These are phyloP conservation scores for Dascillus cervinus DNA, from an alignment of 2,888 invertebrate genomes.

Conservation along the genomic window DNA sequence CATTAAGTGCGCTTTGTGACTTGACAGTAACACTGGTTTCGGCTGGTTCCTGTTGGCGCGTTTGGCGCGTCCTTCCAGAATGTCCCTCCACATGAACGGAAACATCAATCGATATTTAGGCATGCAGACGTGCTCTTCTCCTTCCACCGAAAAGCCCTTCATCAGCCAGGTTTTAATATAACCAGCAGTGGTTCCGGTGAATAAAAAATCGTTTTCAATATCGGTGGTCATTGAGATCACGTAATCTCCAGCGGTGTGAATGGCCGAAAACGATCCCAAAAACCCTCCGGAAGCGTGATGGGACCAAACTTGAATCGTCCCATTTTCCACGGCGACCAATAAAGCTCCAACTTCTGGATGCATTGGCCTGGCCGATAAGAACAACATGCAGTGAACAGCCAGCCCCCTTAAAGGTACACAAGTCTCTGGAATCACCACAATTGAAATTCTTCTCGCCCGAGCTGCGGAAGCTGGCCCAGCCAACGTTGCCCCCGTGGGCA, in stretches of 20 bases:
- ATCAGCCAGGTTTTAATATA: slow-evolving; percentile 77
- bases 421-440: slow-evolving; percentile 40
- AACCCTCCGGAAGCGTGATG: slow-evolving; percentile 68
- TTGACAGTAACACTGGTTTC: slow-evolving; percentile 59
- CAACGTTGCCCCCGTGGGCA: slow-evolving; percentile 1
- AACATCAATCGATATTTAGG: slow-evolving; percentile 58
- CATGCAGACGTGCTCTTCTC: slow-evolving; percentile 52
- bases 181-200: slow-evolving; percentile 63
- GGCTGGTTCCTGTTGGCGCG: slow-evolving; percentile 53
- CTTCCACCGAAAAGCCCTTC: slow-evolving; percentile 54
- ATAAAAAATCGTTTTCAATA: slow-evolving; percentile 59
- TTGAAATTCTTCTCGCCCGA: slow-evolving; percentile 38
- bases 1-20: slow-evolving; percentile 63
- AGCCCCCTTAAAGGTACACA: slow-evolving; percentile 44
- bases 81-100: slow-evolving; percentile 64
- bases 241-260: slow-evolving; percentile 60
- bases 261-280: slow-evolving; percentile 59
- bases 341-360: slow-evolving; percentile 53
- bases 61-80: slow-evolving; percentile 60
- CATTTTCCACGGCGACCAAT: slow-evolving; percentile 66
- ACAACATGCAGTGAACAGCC: slow-evolving; percentile 60
- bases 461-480: slow-evolving; percentile 5
- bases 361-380: slow-evolving; percentile 54
- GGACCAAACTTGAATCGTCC: slow-evolving; percentile 73
- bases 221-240: slow-evolving; percentile 66